Evolutionary conservation across 2,113 vertebrate genomes (phyloP), one percentile per base, ranked within the genome.

Genomic region (Hemichromis elongatus): DNA sequence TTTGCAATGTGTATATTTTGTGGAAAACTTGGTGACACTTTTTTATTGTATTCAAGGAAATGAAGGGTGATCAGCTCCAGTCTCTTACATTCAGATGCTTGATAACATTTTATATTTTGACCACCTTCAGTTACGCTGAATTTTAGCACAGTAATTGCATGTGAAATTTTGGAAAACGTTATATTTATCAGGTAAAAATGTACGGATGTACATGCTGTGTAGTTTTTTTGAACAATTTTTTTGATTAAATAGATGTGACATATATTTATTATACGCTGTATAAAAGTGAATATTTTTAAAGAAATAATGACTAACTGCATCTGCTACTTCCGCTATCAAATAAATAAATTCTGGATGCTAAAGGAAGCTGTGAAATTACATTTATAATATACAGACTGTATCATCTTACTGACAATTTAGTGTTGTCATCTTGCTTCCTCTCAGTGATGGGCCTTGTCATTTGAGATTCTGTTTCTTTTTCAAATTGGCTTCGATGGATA

Each of bases 391-490:
- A 37, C 28, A 50, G n/a, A 84, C 19, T 28, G 13, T 45, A 52
- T 77, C 70, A 79, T 61, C 45, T 40, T n/a, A 54, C 53, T 83
- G 42, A 45, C 40, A 68, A 80, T 61, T 75, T 81, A 5, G 21
- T 3, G 2, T 59, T 82, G 53, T 50, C 47, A 53, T 57, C 85
- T 78, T 77, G 63, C 30, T 59, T 8, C 21, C 24, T 37, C 53
- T 82, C 80, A 84, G 11, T 21, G 61, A 33, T 79, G 24, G 13
- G 70, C 12, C 24, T 75, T 21, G 24, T 86, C 61, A 80, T 77
- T 50, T 82, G 14, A 87, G 82, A 84, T 80, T 78, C 54, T 68
- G 35, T 91, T 92, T 90, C 81, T 55, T 79, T 91, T 91, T 83
- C 50, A 84, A 89, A 91, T 82, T 84, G 66, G 88, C 82, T 84